These are phyloP conservation scores for Halictus rubicundus DNA, from an alignment of 1,140 invertebrate genomes.

Conservation along the genomic window DNA sequence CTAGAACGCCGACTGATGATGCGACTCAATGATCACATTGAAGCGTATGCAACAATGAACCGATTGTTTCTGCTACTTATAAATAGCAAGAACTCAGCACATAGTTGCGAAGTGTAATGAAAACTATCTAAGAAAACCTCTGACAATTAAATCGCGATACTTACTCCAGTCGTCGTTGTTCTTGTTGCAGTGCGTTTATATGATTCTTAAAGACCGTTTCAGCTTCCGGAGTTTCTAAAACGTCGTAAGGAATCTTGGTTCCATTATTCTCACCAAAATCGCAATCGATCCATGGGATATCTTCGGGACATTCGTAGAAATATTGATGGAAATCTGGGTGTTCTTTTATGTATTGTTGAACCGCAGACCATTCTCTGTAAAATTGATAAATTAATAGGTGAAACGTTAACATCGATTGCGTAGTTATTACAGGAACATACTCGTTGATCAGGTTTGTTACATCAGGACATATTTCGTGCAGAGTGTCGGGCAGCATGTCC, in stretches of 20 bases:
- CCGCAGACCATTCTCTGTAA: conserved; percentile 91
- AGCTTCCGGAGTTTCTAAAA: conserved; percentile 93
- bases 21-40: conserved; percentile 22
- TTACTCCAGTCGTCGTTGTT: conserved; percentile 94
- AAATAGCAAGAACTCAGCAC: not conserved
- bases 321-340: conserved; percentile 95
- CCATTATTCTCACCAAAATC: conserved; percentile 86
- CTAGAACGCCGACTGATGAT: conserved; percentile 37
- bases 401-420: not conserved
- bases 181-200: conserved; percentile 93
- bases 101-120: not conserved
- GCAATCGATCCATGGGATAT: conserved; percentile 90
- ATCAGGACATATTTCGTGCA: conserved; percentile 92
- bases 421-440: conserved; percentile 76
- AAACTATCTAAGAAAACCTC: not conserved
- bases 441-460: conserved; percentile 87
- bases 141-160: conserved; percentile 68
- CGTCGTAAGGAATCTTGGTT: conserved; percentile 93
- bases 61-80: conserved; percentile 15
- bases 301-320: conserved; percentile 92
- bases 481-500: conserved; percentile 88
- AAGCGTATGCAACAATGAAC: conserved; percentile 26
- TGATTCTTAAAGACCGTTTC: conserved; percentile 95
- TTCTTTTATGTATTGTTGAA: conserved; percentile 90
- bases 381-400: conserved; percentile 34